Percentiles rank a stretch among this genome's conserved stretches.
phyloP scores from a whole-genome alignment of 2,113 vertebrate species.

The Lasiurus borealis region DNA sequence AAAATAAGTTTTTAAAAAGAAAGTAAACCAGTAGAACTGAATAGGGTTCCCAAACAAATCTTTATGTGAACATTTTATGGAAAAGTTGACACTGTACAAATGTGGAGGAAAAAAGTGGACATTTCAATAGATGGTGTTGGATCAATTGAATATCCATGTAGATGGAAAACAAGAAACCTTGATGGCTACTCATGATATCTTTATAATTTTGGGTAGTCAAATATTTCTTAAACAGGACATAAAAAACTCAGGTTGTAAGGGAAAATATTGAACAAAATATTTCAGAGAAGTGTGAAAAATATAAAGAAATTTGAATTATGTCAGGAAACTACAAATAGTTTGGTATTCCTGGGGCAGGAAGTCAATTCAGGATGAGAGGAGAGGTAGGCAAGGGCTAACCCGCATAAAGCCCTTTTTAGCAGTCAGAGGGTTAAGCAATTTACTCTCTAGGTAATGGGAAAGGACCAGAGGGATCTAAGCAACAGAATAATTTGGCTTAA shows the following conservation, averaged over 20 bases:
- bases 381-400: neutral
- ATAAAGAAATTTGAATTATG: neutral
- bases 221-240: neutral
- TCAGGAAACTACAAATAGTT: neutral
- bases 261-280: neutral
- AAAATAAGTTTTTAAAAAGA: neutral
- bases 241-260: neutral
- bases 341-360: neutral
- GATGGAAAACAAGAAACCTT: neutral
- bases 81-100: neutral
- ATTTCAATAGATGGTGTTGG: neutral
- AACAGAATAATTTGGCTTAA: neutral
- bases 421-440: neutral
- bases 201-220: neutral
- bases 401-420: neutral
- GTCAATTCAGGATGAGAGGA: slow-evolving; percentile 2
- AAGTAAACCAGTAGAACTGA: neutral
- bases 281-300: neutral
- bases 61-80: neutral
- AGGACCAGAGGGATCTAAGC: neutral
- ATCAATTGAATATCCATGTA: neutral
- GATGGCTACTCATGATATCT: neutral
- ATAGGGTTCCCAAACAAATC: slow-evolving; percentile 1
- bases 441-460: neutral
- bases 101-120: neutral